phyloP scores from a whole-genome alignment of 2,888 invertebrate genomes.

The Thecophora atra region DNA sequence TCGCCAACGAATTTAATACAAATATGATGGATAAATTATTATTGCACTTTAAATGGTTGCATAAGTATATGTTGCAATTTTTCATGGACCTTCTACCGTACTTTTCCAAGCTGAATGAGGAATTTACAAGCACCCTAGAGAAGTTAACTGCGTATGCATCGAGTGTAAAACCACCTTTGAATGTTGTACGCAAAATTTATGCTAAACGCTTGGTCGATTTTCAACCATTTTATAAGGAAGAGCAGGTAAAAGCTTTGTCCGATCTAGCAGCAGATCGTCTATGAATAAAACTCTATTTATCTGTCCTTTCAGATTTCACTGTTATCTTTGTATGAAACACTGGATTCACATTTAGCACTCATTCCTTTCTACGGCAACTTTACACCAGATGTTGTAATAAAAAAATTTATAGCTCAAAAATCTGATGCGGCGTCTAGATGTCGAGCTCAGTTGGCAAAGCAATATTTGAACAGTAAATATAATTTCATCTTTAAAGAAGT shows the following conservation, averaged over 20 bases:
- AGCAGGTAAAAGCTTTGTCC: conserved; percentile 48
- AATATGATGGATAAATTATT: conserved; percentile 72
- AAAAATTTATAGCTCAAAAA: conserved; percentile 53
- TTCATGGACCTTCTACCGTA: conserved; percentile 45
- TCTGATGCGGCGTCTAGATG: conserved; percentile 50
- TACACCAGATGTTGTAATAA: conserved; percentile 49
- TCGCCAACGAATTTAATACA: conserved; percentile 64
- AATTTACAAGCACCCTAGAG: conserved; percentile 46
- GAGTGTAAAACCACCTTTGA: conserved; percentile 55
- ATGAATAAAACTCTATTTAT: not conserved
- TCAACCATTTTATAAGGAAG: conserved; percentile 55
- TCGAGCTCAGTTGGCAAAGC: conserved; percentile 44
- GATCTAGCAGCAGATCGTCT: not conserved
- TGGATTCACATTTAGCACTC: conserved; percentile 52
- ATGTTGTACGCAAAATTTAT: conserved; percentile 56
- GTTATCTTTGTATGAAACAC: conserved; percentile 46
- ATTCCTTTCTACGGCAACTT: conserved; percentile 57
- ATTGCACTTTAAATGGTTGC: conserved; percentile 79
- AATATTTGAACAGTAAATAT: conserved; percentile 10
- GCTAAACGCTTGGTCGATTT: conserved; percentile 59
- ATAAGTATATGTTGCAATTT: conserved; percentile 70
- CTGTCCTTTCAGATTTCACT: conserved; percentile 47
- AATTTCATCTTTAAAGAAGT: conserved; percentile 40
- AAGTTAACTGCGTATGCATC: conserved; percentile 51
- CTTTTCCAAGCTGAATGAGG: conserved; percentile 40